Evolutionary conservation across 1,140 invertebrate genomes (phyloP).

Genomic region (Vollenhovia emeryi): DNA sequence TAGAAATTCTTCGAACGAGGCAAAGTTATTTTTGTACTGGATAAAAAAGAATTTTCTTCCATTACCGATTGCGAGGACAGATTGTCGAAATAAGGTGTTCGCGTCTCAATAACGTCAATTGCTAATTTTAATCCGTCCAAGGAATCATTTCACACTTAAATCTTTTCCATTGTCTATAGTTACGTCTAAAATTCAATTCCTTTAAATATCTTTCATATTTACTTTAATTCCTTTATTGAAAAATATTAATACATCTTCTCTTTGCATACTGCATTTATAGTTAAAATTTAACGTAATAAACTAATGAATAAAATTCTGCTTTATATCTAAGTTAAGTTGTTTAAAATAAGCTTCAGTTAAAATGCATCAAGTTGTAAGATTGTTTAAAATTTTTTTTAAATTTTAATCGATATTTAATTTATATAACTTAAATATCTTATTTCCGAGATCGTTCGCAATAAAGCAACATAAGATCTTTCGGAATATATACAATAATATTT

Average conservation of each 20-base stretch:
- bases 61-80: neutral
- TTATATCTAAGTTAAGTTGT: neutral
- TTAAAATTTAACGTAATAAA: neutral
- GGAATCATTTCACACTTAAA: neutral
- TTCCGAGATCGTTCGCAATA: neutral
- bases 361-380: too few relatives aligned
- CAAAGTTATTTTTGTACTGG: conserved; percentile 38
- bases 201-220: neutral
- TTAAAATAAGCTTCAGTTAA: neutral
- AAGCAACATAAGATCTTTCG: neutral
- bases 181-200: neutral
- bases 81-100: neutral
- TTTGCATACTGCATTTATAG: neutral
- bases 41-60: conserved; percentile 21
- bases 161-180: neutral
- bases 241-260: neutral
- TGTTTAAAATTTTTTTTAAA: too few relatives aligned
- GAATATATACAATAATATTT: neutral
- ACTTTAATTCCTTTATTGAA: neutral
- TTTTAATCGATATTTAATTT: neutral
- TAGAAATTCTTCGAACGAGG: conserved; percentile 48
- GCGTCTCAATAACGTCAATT: neutral
- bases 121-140: conserved; percentile 16
- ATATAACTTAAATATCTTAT: neutral
- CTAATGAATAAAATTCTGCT: neutral